phyloP scores from a whole-genome alignment of 2,797 vertebrate species.

The Pantherophis alleghaniensis region DNA sequence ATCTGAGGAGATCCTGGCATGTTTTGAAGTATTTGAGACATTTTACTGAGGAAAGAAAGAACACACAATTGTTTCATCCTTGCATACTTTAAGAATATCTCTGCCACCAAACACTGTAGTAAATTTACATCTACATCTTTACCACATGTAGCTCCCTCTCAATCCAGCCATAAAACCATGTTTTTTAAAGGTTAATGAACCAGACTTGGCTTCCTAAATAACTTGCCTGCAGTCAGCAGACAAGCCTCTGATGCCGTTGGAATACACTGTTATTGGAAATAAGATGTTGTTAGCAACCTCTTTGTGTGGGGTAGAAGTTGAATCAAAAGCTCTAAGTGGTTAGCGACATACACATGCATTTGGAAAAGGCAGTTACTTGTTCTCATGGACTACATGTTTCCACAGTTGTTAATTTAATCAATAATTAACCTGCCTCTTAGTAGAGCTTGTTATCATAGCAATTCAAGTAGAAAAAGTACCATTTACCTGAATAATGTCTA shows the following conservation, averaged over 20 bases:
- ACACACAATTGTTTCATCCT: not conserved
- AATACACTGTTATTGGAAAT: slow-evolving; percentile 69
- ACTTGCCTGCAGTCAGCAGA: slow-evolving; percentile 60
- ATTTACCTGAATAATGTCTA: slow-evolving; percentile 65
- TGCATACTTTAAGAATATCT: not conserved
- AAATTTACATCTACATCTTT: slow-evolving; percentile 21
- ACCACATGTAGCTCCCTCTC: slow-evolving; percentile 41
- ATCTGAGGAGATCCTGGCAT: not conserved
- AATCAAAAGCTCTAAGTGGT: slow-evolving; percentile 65
- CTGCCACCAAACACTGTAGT: not conserved
- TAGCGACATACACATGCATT: slow-evolving; percentile 57
- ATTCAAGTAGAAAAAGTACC: slow-evolving; percentile 66
- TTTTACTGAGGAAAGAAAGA: not conserved
- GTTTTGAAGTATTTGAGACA: not conserved
- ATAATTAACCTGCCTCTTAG: slow-evolving; percentile 70
- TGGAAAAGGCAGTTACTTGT: slow-evolving; percentile 64
- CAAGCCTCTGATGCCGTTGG: slow-evolving; percentile 59
- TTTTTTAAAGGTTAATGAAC: slow-evolving; percentile 44
- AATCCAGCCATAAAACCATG: slow-evolving; percentile 47
- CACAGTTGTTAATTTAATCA: slow-evolving; percentile 65
- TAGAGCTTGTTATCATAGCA: slow-evolving; percentile 61
- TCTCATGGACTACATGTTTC: slow-evolving; percentile 64
- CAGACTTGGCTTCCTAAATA: slow-evolving; percentile 36
- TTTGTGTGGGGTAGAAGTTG: slow-evolving; percentile 70
- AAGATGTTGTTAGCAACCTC: slow-evolving; percentile 69